These are phyloP conservation scores for Bibio marci DNA, from an alignment of 2,888 invertebrate species.

Conservation along the genomic window DNA sequence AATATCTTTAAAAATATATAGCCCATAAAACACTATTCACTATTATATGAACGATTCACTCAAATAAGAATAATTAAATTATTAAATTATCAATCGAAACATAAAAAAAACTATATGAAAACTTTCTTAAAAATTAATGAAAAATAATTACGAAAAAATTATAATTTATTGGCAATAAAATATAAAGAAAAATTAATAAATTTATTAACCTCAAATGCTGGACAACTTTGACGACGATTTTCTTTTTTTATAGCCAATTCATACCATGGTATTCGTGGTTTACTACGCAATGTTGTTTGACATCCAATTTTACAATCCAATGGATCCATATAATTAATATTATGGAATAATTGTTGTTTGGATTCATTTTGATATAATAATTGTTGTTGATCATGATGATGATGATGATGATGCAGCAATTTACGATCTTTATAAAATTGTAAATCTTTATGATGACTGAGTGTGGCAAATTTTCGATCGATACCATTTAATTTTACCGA, in stretches of 20 bases:
- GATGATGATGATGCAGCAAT: background rate
- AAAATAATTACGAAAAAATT: no score
- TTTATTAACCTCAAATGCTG: constrained; percentile 43
- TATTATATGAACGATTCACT: no score
- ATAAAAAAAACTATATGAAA: no score
- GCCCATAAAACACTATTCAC: no score
- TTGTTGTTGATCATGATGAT: background rate
- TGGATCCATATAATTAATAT: constrained; percentile 26
- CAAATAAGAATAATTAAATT: no score
- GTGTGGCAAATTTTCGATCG: constrained; percentile 8
- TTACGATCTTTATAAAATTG: background rate
- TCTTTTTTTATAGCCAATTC: constrained; percentile 63
- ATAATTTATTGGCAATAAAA: no score
- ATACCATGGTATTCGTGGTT: constrained; percentile 73
- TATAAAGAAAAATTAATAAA: no score
- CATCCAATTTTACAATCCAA: constrained; percentile 51
- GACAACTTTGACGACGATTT: constrained; percentile 66
- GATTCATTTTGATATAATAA: background rate
- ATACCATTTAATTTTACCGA: background rate
- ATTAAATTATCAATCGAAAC: no score
- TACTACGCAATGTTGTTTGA: constrained; percentile 44
- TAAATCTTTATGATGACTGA: constrained; percentile 8
- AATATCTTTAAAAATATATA: no score
- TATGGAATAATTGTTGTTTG: background rate
- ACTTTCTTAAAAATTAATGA: no score